Evolutionary conservation across 1,140 invertebrate genomes (phyloP), one percentile per base, ranked within the genome.

Genomic region (Helicoverpa zea): DNA sequence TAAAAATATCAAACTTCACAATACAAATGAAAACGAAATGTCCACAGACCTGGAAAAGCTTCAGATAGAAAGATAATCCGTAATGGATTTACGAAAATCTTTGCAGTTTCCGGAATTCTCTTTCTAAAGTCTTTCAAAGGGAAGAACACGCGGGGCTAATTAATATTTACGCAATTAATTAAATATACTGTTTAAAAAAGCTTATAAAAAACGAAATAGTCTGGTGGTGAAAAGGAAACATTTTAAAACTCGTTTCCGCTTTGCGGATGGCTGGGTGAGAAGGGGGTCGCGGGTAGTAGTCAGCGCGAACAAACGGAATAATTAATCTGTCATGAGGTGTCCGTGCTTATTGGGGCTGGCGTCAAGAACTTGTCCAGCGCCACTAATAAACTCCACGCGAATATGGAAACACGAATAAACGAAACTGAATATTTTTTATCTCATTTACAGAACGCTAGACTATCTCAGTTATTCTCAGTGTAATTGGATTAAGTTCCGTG

Each of bases 261-360:
- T 4, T 30, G 51, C 14, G 3, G 35, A 52, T n/a, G 13, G 23
- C 18, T 52, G 23, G 12, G 68, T 29, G 68, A 29, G 10, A n/a
- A 52, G 68, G 35, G 54, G 59, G 43, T 14, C 1, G 74, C 1
- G 29, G 9, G 51, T 49, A 30, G 30, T 73, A 49, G 73, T 51
- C 72, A 52, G 74, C 2, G 47, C 59, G 43, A 49, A 85, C 84
- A 84, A 84, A 86, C 68, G 78, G 86, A 87, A 86, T 88, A 86
- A 88, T 88, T 88, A 88, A 86, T 84, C 84, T 85, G 81, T 88
- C 85, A 86, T 81, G 85, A 81, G 78, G 72, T 81, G 68, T 88
- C 73, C 79, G 81, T 73, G 80, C 56, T 72, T 78, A 84, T 80
- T 83, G 82, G 30, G 79, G 64, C 79, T n/a, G 30, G 72, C 79